Base-by-base conservation (phyloP, 2,888 invertebrate species). In the Oscheius sp. region DNA sequence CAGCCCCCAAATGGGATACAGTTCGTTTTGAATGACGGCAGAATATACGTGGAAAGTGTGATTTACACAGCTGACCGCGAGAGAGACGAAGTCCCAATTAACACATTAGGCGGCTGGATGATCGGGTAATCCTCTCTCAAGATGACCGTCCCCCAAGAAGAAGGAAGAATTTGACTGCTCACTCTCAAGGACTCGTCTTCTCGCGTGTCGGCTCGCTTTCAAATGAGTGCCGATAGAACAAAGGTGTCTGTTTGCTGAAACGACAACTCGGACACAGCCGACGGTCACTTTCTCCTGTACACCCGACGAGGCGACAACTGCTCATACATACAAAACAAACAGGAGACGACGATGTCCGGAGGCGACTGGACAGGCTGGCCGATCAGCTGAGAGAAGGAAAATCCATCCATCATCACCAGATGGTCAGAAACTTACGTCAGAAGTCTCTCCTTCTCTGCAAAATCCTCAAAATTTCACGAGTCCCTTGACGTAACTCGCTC, bases 181-280 rank as follows among this genome's bases (percentile, higher is more conserved):
- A n/a, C n/a, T 45, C 45, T 45, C 50, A n/a, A 5, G 9, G 36
- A 22, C 41, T 57, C 41, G 57, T 59, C 44, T 59, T 59, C 59
- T 59, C 59, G 59, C 59, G 59, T 59, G 59, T 59, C 59, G 41
- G 59, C 59, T 59, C 59, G 28, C 59, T 59, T 59, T 59, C 59
- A 59, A 59, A 59, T 59, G 59, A 59, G 59, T 59, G 59, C 59
- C 59, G 59, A 44, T 59, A 59, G 59, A 59, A 59, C 59, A 59
- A 59, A 59, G 59, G 41, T 26, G 28, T 14, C 38, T 59, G 28
- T 59, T 59, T 59, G 59, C 59, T 41, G 59, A 44, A 59, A 59
- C 59, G 59, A 59, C 59, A 59, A 59, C 54, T 54, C 54, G 54
- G 54, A 33, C 32, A 26, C 36, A 38, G 20, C 38, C 59, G 41